These are phyloP conservation scores for Podotricha telesiphe DNA, from an alignment of 2,888 invertebrate genomes.

Conservation along the genomic window DNA sequence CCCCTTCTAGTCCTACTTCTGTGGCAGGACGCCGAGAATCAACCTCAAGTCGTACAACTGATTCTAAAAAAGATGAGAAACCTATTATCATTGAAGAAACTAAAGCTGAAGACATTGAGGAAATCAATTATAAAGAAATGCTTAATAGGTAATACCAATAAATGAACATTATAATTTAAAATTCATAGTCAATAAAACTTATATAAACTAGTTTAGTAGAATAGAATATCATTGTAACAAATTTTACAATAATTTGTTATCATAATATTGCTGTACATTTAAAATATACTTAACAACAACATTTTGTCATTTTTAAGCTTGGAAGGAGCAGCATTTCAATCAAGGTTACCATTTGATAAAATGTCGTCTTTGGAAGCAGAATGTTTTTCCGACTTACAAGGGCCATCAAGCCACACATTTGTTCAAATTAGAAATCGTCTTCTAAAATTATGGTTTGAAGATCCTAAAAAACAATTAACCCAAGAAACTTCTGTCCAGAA, in stretches of 20 bases:
- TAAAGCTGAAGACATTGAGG: conserved; percentile 87
- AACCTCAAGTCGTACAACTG: conserved; percentile 76
- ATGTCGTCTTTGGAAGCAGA: conserved; percentile 96
- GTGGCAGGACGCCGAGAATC: conserved; percentile 78
- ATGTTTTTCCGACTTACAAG: conserved; percentile 95
- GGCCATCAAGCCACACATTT: conserved; percentile 93
- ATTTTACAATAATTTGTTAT: too few relatives aligned
- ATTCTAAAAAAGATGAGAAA: conserved; percentile 77
- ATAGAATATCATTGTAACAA: too few relatives aligned
- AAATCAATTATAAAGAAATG: conserved; percentile 80
- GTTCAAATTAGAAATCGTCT: conserved; percentile 95
- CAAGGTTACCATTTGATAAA: conserved; percentile 96
- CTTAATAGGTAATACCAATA: conserved; percentile 63
- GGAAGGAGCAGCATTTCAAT: conserved; percentile 97
- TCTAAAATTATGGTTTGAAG: conserved; percentile 97
- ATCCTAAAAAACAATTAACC: conserved; percentile 95
- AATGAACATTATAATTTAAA: too few relatives aligned
- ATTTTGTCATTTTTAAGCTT: conserved; percentile 69
- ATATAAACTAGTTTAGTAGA: too few relatives aligned
- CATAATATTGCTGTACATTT: too few relatives aligned
- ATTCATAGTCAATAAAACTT: too few relatives aligned
- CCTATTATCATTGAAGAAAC: conserved; percentile 72
- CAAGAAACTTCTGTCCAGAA: conserved; percentile 91
- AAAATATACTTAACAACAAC: too few relatives aligned
- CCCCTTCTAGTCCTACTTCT: conserved; percentile 83